A percentile compares a stretch with the other conserved stretches of the same genome.
phyloP scores from a whole-genome alignment of 2,888 invertebrate species.

The Myathropa florea region DNA sequence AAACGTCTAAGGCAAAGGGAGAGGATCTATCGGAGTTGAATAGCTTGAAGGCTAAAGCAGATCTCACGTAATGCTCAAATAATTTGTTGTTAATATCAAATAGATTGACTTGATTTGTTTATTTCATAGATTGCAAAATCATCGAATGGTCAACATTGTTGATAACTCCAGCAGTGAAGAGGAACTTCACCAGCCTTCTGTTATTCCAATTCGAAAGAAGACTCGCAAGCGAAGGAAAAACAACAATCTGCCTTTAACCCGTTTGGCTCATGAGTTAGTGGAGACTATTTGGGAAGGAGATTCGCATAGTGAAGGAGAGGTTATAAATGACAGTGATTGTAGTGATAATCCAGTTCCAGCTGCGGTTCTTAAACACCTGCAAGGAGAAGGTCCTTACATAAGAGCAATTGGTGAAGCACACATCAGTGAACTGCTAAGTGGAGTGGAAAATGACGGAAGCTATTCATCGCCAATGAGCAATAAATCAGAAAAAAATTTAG shows the following conservation, averaged over 20 bases:
- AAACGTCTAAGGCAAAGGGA: slow-evolving; percentile 65
- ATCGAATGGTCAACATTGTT: slow-evolving; percentile 79
- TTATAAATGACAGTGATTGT: slow-evolving; percentile 79
- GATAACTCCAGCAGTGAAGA: slow-evolving; percentile 79
- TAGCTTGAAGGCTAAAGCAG: slow-evolving; percentile 60
- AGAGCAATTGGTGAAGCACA: slow-evolving; percentile 81
- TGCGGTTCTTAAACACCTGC: slow-evolving; percentile 80
- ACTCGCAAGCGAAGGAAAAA: slow-evolving; percentile 79
- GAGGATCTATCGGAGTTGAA: slow-evolving; percentile 55
- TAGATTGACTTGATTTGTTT: background rate
- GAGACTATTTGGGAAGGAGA: slow-evolving; percentile 84
- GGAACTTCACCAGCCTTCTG: slow-evolving; percentile 76
- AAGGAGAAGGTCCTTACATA: slow-evolving; percentile 82
- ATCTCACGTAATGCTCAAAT: slow-evolving; percentile 58
- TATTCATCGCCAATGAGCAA: slow-evolving; percentile 96
- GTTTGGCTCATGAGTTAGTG: slow-evolving; percentile 81
- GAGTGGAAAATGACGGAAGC: slow-evolving; percentile 90
- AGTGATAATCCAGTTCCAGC: slow-evolving; percentile 78
- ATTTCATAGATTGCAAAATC: slow-evolving; percentile 75
- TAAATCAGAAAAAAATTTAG: slow-evolving; percentile 96
- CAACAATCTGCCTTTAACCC: slow-evolving; percentile 76
- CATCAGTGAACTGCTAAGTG: slow-evolving; percentile 81
- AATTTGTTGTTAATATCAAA: background rate
- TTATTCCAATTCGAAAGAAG: slow-evolving; percentile 78
- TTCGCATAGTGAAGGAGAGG: slow-evolving; percentile 81